Evolutionary conservation across 2,113 vertebrate species (phyloP), one percentile per base, ranked within the genome.

Genomic region (Zingel zingel): DNA sequence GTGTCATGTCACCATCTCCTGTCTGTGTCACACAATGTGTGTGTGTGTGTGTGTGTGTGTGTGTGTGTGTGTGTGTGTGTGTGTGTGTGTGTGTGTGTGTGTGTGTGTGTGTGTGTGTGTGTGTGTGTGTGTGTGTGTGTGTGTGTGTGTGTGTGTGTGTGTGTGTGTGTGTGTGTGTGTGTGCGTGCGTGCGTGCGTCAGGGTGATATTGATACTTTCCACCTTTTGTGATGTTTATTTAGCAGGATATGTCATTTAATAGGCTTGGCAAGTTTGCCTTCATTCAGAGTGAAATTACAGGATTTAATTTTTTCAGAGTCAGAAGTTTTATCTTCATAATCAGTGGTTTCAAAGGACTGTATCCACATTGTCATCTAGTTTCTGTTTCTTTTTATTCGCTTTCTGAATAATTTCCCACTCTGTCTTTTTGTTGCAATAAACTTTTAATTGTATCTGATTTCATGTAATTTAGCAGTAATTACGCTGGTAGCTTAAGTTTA

Each of bases 221-320:
- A 62, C 51, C 53, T 54, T 69, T 12, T 45, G 67, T 51, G 51
- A 51, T 79, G 66, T 81, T 80, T 77, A 21, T 62, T 54, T 64
- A 65, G 78, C 58, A 59, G 54, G 47, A 61, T 68, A 18, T 82
- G 33, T 58, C 13, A 58, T 72, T 82, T 63, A n/a, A 57, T 74
- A 15, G n/a, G 15, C 45, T 69, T 25, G 58, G 65, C 10, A 21
- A 13, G 9, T 39, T 59, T 27, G 45, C 27, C 7, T 50, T 82
- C 16, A 48, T 73, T 74, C 64, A 54, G 4, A 39, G 53, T 65
- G 0, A 58, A 88, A 90, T 89, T 74, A 89, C 47, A 89, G 78
- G 72, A 63, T 66, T 64, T 27, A 21, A 15, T 63, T 64, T 79
- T 50, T 53, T 63, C 18, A 3, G 15, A 57, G 13, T 39, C 21